phyloP scores from a whole-genome alignment of 2,888 invertebrate species.

The Spodoptera exigua region DNA sequence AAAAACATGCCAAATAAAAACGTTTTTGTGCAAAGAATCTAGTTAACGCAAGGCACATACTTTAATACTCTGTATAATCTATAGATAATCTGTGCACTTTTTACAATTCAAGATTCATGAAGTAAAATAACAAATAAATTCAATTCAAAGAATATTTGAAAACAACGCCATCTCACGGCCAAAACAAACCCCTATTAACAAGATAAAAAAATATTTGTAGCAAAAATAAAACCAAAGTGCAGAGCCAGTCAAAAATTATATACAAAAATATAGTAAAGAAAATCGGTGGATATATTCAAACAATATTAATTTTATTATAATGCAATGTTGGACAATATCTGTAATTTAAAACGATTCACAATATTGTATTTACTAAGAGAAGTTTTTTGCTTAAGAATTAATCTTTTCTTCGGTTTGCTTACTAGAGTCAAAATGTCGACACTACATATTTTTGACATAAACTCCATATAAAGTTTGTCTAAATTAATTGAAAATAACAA shows the following conservation, averaged over 20 bases:
- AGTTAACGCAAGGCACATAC: conserved; percentile 19
- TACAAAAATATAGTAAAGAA: conserved; percentile 43
- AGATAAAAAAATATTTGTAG: conserved; percentile 34
- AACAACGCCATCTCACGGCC: conserved; percentile 10
- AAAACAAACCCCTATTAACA: conserved; percentile 28
- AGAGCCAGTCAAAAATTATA: conserved; percentile 43
- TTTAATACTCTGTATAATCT: conserved; percentile 4
- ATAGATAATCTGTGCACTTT: conserved; percentile 22
- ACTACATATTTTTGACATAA: no score
- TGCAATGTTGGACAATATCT: conserved; percentile 46
- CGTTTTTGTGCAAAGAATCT: conserved; percentile 22
- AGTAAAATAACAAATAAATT: conserved; percentile 22
- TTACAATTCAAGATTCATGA: conserved; percentile 20
- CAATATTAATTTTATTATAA: conserved; percentile 21
- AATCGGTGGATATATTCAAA: conserved; percentile 60
- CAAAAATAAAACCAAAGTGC: conserved; percentile 47
- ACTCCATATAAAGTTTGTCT: no score
- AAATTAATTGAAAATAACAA: no score
- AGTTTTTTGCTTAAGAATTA: no score
- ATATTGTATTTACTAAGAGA: no score
- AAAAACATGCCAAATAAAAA: conserved; percentile 46
- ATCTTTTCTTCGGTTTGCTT: no score
- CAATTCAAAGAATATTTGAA: conserved; percentile 16
- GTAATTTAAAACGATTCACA: conserved; percentile 45
- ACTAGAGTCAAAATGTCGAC: no score